Base-by-base conservation (phyloP, 2,797 vertebrate genomes). In the Halcyon chelicuti region DNA sequence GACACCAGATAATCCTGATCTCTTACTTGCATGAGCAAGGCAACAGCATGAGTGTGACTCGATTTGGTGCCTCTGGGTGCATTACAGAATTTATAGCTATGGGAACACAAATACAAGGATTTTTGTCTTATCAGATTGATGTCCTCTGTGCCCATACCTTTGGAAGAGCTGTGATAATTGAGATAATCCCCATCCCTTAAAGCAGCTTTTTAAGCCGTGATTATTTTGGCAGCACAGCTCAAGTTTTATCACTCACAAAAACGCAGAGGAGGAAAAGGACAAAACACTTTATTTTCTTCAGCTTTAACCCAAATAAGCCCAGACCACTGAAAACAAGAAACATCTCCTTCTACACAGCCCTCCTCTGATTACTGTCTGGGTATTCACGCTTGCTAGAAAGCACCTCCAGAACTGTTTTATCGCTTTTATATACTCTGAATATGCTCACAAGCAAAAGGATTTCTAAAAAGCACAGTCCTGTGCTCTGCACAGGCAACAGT, bases 101-200 rank as follows among this genome's bases (percentile, higher is more conserved):
- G 25, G 78, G 55, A 88, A 94, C 66, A 94, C 51, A 95, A 90
- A 94, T 84, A 84, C 91, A 90, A 90, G 91, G 76, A 93, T 96
- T 95, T 96, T 93, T 83, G 37, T 81, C 65, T 97, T 97, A 97
- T 95, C 93, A 86, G 90, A 90, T 93, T 93, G 90, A 94, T 97
- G 96, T 95, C 95, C 94, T 95, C 86, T 95, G 33, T 85, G 78
- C 86, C 95, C 79, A 91, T 84, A 97, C 92, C 94, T 94, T 94
- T 80, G 91, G 70, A 95, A 91, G 76, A 91, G n/a, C 71, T 76
- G 82, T 90, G 94, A 96, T 95, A 96, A 96, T 95, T 95, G 88
- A 96, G 90, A 95, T 96, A 97, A 97, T 94, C 88, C 90, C 58
- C 68, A 83, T 91, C 71, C 87, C 89, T 91, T 92, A 94, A 85